Base-by-base conservation (phyloP, 2,113 vertebrate species). In the Embiotoca jacksoni region DNA sequence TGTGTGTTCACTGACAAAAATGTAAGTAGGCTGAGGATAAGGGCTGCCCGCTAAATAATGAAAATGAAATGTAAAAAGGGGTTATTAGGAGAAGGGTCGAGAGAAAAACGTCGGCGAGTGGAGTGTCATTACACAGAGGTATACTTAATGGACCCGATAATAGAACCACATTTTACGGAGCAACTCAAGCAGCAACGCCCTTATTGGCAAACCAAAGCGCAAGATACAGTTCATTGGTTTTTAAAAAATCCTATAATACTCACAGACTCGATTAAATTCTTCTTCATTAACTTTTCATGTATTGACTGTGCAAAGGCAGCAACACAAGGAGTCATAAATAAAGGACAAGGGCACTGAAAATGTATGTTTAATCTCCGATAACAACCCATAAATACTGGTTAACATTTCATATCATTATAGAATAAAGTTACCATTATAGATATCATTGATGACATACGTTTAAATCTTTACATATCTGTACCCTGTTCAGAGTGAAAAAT, bases 91-190 rank as follows among this genome's bases (percentile, higher is more conserved):
- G 65, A 80, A 59, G 84, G 85, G 84, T 84, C 35, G 56, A 68
- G 64, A 86, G 77, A 78, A 85, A 78, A 86, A 74, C 15, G 41
- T 30, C 6, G 31, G 88, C 13, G 6, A 61, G 55, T 50, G 55
- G 47, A 84, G 77, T 84, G 82, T 84, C 85, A 87, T 90, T 91
- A 89, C 50, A 68, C 79, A 44, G 80, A 90, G 79, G 68, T 90
- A 72, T 82, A 84, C 65, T 87, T 90, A 93, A 91, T 92, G 89
- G 88, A 83, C 65, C 83, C 14, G 61, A 78, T 87, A 91, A 91
- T 84, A 78, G 84, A 84, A 79, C 14, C 80, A 80, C 83, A 85
- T 89, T 90, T 92, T 84, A 82, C 36, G 2, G 49, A 83, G 73
- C 61, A 82, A 78, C 84, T 89, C 75, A 81, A 83, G 81, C 86